These are phyloP conservation scores for Vultur gryphus DNA, from an alignment of 2,797 vertebrate genomes.

Conservation along the genomic window DNA sequence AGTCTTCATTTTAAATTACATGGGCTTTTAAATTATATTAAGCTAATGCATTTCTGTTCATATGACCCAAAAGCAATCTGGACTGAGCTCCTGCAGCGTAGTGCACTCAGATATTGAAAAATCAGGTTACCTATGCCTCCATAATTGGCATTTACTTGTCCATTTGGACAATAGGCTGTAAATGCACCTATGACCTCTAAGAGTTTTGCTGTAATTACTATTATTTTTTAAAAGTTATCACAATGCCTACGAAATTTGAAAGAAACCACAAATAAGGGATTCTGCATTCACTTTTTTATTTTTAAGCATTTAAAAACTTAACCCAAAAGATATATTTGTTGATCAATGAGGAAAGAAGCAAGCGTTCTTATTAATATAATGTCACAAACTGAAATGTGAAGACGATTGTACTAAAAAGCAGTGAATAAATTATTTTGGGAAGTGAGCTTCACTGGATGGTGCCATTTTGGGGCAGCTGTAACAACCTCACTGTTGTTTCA, in stretches of 20 bases:
- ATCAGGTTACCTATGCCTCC: background rate
- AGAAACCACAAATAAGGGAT: background rate
- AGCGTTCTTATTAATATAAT: background rate
- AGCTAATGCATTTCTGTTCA: background rate
- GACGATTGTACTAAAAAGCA: background rate
- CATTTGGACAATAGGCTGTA: background rate
- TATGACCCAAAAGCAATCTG: background rate
- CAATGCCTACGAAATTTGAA: background rate
- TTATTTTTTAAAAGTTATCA: background rate
- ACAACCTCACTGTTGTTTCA: background rate
- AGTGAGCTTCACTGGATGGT: background rate
- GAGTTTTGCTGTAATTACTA: background rate
- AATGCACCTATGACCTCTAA: background rate
- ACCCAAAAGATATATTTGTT: background rate
- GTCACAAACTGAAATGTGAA: background rate
- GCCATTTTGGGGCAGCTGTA: background rate
- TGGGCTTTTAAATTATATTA: background rate
- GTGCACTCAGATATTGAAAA: background rate
- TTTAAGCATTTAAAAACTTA: background rate
- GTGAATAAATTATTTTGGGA: background rate
- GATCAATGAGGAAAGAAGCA: background rate
- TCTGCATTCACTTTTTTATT: background rate
- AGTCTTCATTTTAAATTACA: background rate
- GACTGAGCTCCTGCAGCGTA: background rate
- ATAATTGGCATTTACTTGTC: background rate